Percentiles rank a stretch among this genome's conserved stretches.
Evolutionary conservation across 92 coral and sea anemone genomes (phyloP).

Genomic region (Umimayanthus chanpuru): DNA sequence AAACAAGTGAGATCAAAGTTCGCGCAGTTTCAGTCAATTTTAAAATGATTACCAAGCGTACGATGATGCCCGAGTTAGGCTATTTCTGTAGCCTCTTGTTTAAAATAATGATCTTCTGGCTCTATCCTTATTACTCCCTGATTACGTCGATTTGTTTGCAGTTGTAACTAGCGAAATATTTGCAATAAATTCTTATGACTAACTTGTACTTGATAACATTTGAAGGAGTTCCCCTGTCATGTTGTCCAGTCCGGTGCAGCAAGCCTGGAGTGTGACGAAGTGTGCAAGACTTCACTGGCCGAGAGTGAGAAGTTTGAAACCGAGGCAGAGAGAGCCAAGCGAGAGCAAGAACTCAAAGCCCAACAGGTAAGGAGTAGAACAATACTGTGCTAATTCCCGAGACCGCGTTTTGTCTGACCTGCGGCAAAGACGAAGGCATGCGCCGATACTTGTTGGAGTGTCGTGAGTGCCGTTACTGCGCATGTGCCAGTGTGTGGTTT

Average conservation of each 20-base stretch:
- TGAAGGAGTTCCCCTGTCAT: slow-evolving; percentile 85
- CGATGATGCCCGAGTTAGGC: too few species aligned
- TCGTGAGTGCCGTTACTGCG: too few species aligned
- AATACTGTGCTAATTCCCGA: too few species aligned
- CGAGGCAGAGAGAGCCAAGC: slow-evolving; percentile 63
- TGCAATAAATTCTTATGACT: neutral
- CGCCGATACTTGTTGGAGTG: too few species aligned
- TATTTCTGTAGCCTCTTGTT: too few species aligned
- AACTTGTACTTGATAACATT: neutral
- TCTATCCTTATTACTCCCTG: too few species aligned
- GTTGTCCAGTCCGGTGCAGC: slow-evolving; percentile 65
- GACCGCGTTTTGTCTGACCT: too few species aligned
- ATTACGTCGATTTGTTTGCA: neutral
- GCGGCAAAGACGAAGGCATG: neutral
- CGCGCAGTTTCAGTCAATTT: too few species aligned
- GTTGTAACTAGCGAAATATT: neutral
- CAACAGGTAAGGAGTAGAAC: slow-evolving; percentile 66
- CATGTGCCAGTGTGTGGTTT: too few species aligned
- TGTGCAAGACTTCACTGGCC: slow-evolving; percentile 56
- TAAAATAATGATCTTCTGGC: too few species aligned
- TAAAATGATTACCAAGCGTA: too few species aligned
- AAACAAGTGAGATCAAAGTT: too few species aligned
- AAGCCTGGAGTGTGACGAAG: slow-evolving; percentile 79
- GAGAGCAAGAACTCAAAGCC: slow-evolving; percentile 73
- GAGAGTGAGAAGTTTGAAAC: slow-evolving; percentile 67